phyloP scores from a whole-genome alignment of 2,888 invertebrate genomes.

The Clostera curtula region DNA sequence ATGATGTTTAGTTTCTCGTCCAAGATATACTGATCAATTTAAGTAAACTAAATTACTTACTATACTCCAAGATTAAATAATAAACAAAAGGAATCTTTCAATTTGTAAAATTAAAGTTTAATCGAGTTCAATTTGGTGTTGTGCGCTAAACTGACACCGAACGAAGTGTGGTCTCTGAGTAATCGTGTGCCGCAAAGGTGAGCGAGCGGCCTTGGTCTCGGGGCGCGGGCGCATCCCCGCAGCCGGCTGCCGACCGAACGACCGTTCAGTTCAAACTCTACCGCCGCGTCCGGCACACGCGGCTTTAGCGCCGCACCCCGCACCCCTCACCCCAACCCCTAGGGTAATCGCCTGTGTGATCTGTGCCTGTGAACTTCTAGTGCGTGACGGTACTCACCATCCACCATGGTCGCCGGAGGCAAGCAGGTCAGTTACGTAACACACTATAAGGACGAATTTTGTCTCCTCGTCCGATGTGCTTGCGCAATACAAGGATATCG shows the following conservation, averaged over 20 bases:
- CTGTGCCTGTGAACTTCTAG: slow-evolving; percentile 54
- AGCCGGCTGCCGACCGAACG: slow-evolving; percentile 12
- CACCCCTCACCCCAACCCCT: slow-evolving; percentile 21
- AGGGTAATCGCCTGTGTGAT: slow-evolving; percentile 25
- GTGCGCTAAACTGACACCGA: too few relatives aligned
- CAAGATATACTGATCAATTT: too few relatives aligned
- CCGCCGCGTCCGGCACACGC: slow-evolving; percentile 71
- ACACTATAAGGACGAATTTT: slow-evolving; percentile 21
- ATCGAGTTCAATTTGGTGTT: too few relatives aligned
- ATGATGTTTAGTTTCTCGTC: too few relatives aligned
- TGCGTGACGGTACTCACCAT: slow-evolving; percentile 38
- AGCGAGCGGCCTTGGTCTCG: slow-evolving; percentile 38
- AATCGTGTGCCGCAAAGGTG: too few relatives aligned
- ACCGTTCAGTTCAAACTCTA: slow-evolving; percentile 64
- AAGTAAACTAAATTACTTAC: too few relatives aligned
- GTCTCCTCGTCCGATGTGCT: slow-evolving; percentile 10
- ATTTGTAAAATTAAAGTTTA: too few relatives aligned
- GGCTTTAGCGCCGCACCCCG: slow-evolving; percentile 45
- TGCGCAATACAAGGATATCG: slow-evolving; percentile 5
- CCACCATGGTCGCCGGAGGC: slow-evolving; percentile 71
- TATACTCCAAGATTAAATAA: too few relatives aligned
- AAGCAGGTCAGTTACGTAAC: slow-evolving; percentile 60
- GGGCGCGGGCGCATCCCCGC: slow-evolving; percentile 43
- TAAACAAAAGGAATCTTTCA: too few relatives aligned
- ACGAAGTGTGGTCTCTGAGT: too few relatives aligned